Evolutionary conservation across 2,113 vertebrate genomes (phyloP).

Genomic region (Motacilla alba): DNA sequence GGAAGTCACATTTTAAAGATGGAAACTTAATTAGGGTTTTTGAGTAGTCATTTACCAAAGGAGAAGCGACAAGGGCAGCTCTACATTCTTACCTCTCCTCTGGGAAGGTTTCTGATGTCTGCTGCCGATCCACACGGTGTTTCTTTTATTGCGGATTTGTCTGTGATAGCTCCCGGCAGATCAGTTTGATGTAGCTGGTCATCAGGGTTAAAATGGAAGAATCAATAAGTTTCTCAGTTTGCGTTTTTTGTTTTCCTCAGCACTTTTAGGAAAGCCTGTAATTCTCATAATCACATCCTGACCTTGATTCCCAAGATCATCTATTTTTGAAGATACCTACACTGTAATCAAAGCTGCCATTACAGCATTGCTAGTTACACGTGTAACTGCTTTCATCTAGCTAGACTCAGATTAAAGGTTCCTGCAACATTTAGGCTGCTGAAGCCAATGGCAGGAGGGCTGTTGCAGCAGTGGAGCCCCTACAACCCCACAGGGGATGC

Average conservation of each 20-base stretch:
- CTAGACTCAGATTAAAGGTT: slow-evolving; percentile 11
- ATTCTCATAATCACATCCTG: background rate
- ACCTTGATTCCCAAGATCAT: background rate
- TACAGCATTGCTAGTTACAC: background rate
- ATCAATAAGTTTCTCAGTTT: background rate
- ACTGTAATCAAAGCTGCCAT: slow-evolving; percentile 16
- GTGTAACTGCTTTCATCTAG: background rate
- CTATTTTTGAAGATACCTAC: background rate
- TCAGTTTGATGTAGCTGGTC: background rate
- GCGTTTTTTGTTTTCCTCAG: background rate
- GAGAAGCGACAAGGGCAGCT: background rate
- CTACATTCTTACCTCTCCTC: slow-evolving; percentile 27
- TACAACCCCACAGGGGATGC: background rate
- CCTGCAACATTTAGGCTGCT: background rate
- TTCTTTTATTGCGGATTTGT: background rate
- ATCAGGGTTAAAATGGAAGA: slow-evolving; percentile 1
- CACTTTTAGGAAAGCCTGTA: background rate
- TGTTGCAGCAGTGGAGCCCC: background rate
- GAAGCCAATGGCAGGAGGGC: background rate
- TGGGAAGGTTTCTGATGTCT: background rate
- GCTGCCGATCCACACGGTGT: accelerated
- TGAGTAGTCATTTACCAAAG: background rate
- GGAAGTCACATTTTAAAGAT: slow-evolving; percentile 24
- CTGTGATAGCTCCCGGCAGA: background rate
- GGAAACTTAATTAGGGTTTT: slow-evolving; percentile 32